Evolutionary conservation across 2,797 vertebrate species (phyloP).

Genomic region (Columba guinea): DNA sequence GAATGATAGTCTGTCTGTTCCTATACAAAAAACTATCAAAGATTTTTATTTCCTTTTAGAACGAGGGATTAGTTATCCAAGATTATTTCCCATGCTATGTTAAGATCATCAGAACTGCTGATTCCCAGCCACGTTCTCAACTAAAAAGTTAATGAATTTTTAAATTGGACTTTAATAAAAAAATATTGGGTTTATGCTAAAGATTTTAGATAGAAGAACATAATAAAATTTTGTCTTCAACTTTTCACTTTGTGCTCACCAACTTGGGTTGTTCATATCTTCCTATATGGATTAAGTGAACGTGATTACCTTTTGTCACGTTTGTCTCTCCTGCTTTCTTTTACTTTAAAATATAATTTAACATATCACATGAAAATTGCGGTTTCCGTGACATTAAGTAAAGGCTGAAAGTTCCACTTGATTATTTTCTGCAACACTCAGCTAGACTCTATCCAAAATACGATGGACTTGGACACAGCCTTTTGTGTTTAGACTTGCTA

Average conservation of each 20-base stretch:
- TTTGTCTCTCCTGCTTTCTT: not conserved
- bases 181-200: not conserved
- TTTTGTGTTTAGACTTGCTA: conserved; percentile 41
- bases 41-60: not conserved
- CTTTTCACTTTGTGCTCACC: not conserved
- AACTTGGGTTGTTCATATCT: not conserved
- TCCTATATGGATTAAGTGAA: not conserved
- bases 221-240: not conserved
- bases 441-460: conserved; percentile 25
- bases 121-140: conserved; percentile 15
- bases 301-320: not conserved
- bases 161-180: not conserved
- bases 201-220: not conserved
- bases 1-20: not conserved
- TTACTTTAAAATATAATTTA: conserved; percentile 23
- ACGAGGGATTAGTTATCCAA: not conserved
- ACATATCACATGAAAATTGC: not conserved
- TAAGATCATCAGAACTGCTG: not conserved
- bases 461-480: not conserved
- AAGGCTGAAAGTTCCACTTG: not conserved
- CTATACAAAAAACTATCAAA: not conserved
- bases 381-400: not conserved
- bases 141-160: conserved; percentile 25
- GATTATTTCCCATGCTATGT: not conserved
- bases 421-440: not conserved